Conservation (phyloP, 2,888 invertebrate species). For the Thereva nobilitata region DNA sequence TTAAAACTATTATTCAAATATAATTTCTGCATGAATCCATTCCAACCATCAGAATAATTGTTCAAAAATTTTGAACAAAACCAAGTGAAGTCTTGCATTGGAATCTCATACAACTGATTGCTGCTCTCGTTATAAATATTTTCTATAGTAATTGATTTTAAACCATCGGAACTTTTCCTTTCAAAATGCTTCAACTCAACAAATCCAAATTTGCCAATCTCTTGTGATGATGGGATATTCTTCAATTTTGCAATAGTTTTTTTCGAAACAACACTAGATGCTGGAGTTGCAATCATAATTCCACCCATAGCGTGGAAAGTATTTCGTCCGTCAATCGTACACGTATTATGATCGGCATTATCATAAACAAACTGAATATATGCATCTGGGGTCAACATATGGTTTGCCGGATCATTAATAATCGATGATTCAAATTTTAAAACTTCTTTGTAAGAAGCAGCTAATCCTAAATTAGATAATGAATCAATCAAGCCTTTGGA, state of each 20-base stretch:
- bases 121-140: slow-evolving; percentile 14
- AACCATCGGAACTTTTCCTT: slow-evolving; percentile 4
- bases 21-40: too few relatives aligned
- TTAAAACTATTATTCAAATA: too few relatives aligned
- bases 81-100: not conserved
- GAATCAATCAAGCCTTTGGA: too few relatives aligned
- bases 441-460: not conserved
- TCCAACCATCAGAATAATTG: too few relatives aligned
- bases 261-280: slow-evolving; percentile 38
- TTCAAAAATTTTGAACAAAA: too few relatives aligned
- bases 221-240: not conserved
- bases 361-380: slow-evolving; percentile 48
- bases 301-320: slow-evolving; percentile 49
- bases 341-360: slow-evolving; percentile 49
- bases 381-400: slow-evolving; percentile 34
- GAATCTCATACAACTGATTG: not conserved
- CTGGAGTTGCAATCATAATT: slow-evolving; percentile 46
- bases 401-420: not conserved
- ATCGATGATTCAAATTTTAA: not conserved
- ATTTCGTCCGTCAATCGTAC: slow-evolving; percentile 46
- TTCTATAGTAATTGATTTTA: slow-evolving; percentile 2
- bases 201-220: slow-evolving; percentile 2
- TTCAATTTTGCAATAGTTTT: not conserved
- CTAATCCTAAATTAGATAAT: slow-evolving; percentile 17
- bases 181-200: slow-evolving; percentile 6